Evolutionary conservation across 2,113 vertebrate species (phyloP), one percentile per base, ranked within the genome.

Genomic region (Sitta europaea): DNA sequence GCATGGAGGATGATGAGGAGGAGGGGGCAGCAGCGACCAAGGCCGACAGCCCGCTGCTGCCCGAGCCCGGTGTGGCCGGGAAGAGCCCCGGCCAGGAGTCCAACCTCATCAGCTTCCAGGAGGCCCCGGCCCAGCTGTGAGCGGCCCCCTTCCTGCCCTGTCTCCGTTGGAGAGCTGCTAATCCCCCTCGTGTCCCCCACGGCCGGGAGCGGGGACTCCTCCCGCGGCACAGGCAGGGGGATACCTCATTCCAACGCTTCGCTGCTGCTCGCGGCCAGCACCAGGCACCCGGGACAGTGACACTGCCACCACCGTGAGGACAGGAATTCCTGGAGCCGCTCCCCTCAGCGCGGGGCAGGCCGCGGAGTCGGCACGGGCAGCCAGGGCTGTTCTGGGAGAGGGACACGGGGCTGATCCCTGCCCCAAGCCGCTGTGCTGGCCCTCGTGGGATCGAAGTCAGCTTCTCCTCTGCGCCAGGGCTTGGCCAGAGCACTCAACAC

Each of bases 1-100:
- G 98, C 98, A 99, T 99, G 99, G 99, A 99, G 31, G 99, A 99
- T 2, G 99, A 99, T 1, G 99, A 99, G 43, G 99, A 99, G 50
- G 99, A 99, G 31, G 88, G 25, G 13, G 6, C 53, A 1, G 83
- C 14, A 1, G 72, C 40, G 22, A 97, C 97, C 7, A 98, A 98
- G 82, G 97, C 96, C 0, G 98, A 99, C 84, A 98, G 87, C 17
- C 98, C 98, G 0, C 96, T 98, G 73, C 98, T 98, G 82, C 93
- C 98, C 0, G 98, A 95, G 38, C n/a, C 97, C 2, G 6, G 82
- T 0, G 23, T 75, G 2, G 97, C 96, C 0, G 96, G 98, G 55
- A 98, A 98, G 77, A 92, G 96, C 4, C 23, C 96, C 1, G 45
- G 95, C 53, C 98, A 98, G 45, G 99, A 99, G 96, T 99, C 99